Conservation (phyloP, 1,140 invertebrate species). For the Metopolophium dirhodum region DNA sequence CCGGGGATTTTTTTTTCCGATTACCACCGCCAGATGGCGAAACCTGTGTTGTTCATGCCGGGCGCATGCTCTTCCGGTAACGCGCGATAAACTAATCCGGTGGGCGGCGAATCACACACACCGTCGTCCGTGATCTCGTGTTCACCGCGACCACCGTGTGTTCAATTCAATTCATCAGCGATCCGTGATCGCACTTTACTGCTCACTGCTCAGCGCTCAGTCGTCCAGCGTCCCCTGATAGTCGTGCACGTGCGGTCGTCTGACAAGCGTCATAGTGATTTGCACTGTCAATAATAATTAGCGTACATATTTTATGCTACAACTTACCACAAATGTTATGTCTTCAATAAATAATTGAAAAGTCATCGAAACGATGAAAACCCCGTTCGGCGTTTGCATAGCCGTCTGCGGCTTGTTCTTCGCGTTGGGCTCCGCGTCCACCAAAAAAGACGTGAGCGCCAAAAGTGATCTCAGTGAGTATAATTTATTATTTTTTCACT, state of each 20-base stretch:
- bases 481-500: background rate
- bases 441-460: background rate
- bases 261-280: background rate
- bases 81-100: background rate
- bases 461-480: conserved; percentile 32
- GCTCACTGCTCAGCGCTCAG: no score
- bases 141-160: no score
- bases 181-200: no score
- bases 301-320: background rate
- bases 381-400: background rate
- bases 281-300: background rate
- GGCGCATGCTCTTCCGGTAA: background rate
- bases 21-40: background rate
- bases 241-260: background rate
- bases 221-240: no score
- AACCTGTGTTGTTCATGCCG: background rate
- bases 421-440: background rate
- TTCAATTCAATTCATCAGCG: background rate
- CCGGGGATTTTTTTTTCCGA: no score
- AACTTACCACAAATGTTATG: background rate
- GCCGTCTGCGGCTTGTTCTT: background rate
- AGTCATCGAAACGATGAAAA: background rate
- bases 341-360: background rate
- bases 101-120: background rate
- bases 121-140: no score